Evolutionary conservation across 2,888 invertebrate species (phyloP).

Genomic region (Pasiphila rectangulata): DNA sequence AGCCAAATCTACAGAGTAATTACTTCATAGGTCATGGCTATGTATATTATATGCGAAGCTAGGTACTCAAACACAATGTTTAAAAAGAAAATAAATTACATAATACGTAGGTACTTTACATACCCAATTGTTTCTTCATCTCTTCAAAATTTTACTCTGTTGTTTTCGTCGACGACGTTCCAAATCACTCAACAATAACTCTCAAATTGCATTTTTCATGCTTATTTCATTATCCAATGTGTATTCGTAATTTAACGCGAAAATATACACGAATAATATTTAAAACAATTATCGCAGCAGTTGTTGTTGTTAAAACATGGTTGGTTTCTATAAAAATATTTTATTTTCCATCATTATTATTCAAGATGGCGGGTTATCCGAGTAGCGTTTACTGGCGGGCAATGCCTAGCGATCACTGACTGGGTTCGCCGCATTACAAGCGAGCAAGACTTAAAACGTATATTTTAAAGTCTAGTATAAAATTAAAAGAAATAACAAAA

Average conservation of each 20-base stretch:
- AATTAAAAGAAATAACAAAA: constrained; percentile 14
- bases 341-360: neutral
- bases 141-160: constrained; percentile 13
- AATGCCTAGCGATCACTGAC: constrained; percentile 14
- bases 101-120: too few relatives aligned
- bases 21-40: constrained; percentile 6
- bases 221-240: constrained; percentile 12
- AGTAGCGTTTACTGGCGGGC: constrained; percentile 5
- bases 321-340: neutral
- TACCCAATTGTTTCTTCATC: constrained; percentile 26
- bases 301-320: neutral
- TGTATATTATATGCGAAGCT: constrained; percentile 2
- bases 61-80: constrained; percentile 6
- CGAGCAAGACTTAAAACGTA: constrained; percentile 11
- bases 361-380: constrained; percentile 11
- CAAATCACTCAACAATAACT: constrained; percentile 18
- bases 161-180: constrained; percentile 20
- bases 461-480: constrained; percentile 15
- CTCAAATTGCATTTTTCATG: constrained; percentile 22
- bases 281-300: neutral
- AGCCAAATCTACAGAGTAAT: neutral
- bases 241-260: neutral
- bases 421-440: constrained; percentile 7
- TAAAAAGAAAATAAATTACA: constrained; percentile 12
- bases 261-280: neutral